Conservation (phyloP, 2,888 invertebrate genomes). For the Microdon myrmicae region DNA sequence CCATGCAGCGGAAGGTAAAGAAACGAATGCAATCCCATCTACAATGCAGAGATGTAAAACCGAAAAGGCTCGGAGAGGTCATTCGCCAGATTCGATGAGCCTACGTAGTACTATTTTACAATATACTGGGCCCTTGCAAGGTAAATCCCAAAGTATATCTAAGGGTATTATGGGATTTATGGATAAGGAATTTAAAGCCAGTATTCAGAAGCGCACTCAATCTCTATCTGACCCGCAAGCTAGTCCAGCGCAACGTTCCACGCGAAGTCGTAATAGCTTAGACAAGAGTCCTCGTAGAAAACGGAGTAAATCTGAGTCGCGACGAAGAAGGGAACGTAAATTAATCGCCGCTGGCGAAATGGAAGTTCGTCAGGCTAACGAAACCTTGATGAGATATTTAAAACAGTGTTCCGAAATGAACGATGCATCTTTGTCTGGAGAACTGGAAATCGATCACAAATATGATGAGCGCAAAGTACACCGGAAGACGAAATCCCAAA, state of each 20-base stretch:
- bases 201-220: constrained; percentile 62
- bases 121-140: constrained; percentile 30
- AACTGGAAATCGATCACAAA: constrained; percentile 66
- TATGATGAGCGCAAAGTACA: constrained; percentile 66
- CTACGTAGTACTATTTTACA: constrained; percentile 63
- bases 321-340: constrained; percentile 65
- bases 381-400: constrained; percentile 66
- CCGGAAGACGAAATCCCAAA: constrained; percentile 66
- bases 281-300: constrained; percentile 67
- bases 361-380: constrained; percentile 67
- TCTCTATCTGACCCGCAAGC: constrained; percentile 66
- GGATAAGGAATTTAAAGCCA: constrained; percentile 65
- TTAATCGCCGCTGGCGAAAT: constrained; percentile 67
- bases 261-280: constrained; percentile 64
- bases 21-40: constrained; percentile 12
- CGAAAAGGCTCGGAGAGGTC: constrained; percentile 54
- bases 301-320: constrained; percentile 67
- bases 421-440: constrained; percentile 66
- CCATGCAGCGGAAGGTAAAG: constrained; percentile 45
- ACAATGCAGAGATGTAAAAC: constrained; percentile 55
- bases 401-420: constrained; percentile 67
- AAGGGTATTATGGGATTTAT: constrained; percentile 66
- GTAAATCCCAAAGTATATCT: constrained; percentile 59
- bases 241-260: constrained; percentile 66
- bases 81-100: constrained; percentile 64